A percentile compares a stretch with the other conserved stretches of the same genome.
These are phyloP conservation scores for Dynastes tityus DNA, from an alignment of 2,888 invertebrate genomes.

Conservation along the genomic window DNA sequence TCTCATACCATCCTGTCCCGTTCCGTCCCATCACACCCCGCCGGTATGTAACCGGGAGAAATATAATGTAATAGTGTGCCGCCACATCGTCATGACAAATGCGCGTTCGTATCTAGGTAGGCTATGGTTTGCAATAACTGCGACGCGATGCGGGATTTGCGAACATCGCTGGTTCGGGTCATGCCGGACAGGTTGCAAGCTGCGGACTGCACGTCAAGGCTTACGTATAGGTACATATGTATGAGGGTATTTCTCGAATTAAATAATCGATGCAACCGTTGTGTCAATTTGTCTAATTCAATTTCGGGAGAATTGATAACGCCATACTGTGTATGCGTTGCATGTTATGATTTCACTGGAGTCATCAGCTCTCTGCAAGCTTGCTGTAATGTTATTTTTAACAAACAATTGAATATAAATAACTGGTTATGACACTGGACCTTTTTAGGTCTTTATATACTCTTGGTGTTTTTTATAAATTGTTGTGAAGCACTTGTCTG, in stretches of 20 bases:
- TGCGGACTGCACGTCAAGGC: no score
- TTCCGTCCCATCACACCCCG: not conserved
- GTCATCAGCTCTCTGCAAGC: no score
- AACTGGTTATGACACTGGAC: no score
- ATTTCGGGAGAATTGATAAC: not conserved
- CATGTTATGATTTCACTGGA: no score
- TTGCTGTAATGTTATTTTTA: no score
- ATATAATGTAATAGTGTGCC: constrained; percentile 19
- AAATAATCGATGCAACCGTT: not conserved
- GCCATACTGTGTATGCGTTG: no score
- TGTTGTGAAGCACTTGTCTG: no score
- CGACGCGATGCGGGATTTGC: not conserved
- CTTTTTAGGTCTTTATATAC: no score
- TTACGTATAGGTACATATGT: no score
- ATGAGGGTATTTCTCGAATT: not conserved
- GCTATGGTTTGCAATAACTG: not conserved
- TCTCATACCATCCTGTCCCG: not conserved
- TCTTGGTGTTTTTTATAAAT: no score
- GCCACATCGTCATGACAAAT: not conserved
- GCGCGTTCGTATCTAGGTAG: not conserved
- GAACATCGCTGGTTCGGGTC: not conserved
- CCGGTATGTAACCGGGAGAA: not conserved
- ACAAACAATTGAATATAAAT: no score
- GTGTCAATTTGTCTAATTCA: not conserved
- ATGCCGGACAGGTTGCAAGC: not conserved